Evolutionary conservation across 2,797 vertebrate genomes (phyloP).

Genomic region (Eremophila alpestris): DNA sequence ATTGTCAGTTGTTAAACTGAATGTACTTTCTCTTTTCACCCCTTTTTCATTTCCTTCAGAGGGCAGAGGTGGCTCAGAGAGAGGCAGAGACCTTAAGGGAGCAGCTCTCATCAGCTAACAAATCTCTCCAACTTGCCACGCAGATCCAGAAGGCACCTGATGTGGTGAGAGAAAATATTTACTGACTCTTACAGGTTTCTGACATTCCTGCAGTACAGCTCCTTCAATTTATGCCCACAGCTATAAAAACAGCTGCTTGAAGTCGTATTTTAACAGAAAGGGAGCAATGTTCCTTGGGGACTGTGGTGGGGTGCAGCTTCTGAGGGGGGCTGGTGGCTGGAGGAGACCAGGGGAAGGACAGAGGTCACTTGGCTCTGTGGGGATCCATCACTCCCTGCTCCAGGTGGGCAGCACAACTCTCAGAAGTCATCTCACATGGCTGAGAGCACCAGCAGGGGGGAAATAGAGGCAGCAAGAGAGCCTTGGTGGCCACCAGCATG

Average conservation of each 20-base stretch:
- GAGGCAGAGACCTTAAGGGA: conserved; percentile 91
- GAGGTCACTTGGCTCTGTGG: background rate
- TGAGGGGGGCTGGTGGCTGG: background rate
- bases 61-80: conserved; percentile 93
- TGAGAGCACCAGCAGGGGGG: background rate
- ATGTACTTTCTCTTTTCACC: conserved; percentile 78
- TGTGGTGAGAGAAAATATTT: conserved; percentile 83
- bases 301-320: background rate
- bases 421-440: background rate
- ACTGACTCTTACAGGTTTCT: conserved; percentile 21
- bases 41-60: conserved; percentile 83
- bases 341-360: background rate
- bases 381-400: background rate
- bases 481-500: background rate
- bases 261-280: background rate
- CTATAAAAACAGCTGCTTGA: background rate
- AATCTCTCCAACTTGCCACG: conserved; percentile 88
- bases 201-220: background rate
- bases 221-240: background rate
- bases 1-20: conserved; percentile 86
- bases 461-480: background rate
- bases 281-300: background rate
- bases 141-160: conserved; percentile 90
- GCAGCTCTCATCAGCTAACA: conserved; percentile 90
- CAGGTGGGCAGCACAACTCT: background rate